phyloP scores from a whole-genome alignment of 2,797 vertebrate genomes.

The Rhabdophis nuchalis region DNA sequence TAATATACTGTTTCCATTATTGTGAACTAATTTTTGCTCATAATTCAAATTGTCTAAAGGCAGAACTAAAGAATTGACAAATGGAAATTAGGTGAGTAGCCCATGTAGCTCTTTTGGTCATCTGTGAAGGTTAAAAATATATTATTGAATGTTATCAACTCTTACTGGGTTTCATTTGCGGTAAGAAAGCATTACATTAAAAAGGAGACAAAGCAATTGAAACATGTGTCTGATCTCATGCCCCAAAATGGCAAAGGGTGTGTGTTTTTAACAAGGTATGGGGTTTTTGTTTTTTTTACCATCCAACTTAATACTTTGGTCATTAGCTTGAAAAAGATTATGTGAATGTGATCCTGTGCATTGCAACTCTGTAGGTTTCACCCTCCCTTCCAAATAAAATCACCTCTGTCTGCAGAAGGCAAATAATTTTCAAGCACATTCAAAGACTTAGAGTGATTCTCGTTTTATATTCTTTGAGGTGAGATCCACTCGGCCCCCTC shows the following conservation, averaged over 20 bases:
- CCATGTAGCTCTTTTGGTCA: conserved; percentile 41
- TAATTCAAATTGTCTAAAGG: conserved; percentile 49
- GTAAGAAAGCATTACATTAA: conserved; percentile 27
- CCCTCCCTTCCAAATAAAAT: conserved; percentile 35
- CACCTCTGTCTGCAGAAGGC: conserved; percentile 45
- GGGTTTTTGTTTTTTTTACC: neutral
- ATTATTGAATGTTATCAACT: conserved; percentile 35
- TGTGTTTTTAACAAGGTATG: neutral
- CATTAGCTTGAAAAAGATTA: conserved; percentile 7
- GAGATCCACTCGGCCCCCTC: neutral
- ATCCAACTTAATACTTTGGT: conserved; percentile 28
- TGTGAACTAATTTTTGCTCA: conserved; percentile 31
- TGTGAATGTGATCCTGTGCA: neutral
- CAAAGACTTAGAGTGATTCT: conserved; percentile 26
- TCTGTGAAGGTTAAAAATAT: conserved; percentile 41
- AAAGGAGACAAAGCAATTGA: conserved; percentile 33
- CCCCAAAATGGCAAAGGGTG: neutral
- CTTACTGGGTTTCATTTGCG: conserved; percentile 1
- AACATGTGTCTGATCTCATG: neutral
- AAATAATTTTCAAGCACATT: conserved; percentile 53
- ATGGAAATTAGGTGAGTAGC: conserved; percentile 40
- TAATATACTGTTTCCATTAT: conserved; percentile 30
- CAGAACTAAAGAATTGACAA: conserved; percentile 44
- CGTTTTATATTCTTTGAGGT: conserved; percentile 6
- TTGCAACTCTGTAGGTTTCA: conserved; percentile 28